phyloP scores from a whole-genome alignment of 2,797 vertebrate species.

The Peromyscus eremicus region DNA sequence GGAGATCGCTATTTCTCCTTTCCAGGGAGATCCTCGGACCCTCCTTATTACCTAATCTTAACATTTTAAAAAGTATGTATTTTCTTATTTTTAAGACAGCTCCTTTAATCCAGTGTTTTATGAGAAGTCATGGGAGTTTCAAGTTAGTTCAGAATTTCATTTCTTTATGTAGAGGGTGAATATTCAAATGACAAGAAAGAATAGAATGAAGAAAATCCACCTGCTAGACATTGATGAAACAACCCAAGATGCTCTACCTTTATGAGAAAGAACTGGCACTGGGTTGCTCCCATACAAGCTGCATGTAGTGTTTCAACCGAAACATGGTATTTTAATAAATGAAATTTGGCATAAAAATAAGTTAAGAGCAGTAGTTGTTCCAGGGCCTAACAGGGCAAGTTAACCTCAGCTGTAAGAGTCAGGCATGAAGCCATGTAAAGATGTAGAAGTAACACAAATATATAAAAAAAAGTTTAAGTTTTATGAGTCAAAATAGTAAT shows the following conservation, averaged over 20 bases:
- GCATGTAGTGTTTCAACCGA: neutral
- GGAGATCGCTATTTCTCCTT: no score
- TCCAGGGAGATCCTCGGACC: no score
- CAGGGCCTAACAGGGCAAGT: neutral
- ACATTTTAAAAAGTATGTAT: neutral
- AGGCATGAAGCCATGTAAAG: neutral
- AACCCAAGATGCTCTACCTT: neutral
- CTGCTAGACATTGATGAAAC: neutral
- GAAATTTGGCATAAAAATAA: neutral
- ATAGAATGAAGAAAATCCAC: neutral
- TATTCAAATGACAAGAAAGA: neutral
- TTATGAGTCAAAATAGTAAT: neutral
- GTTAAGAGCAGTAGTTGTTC: neutral
- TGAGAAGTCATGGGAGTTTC: neutral
- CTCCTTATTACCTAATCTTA: neutral
- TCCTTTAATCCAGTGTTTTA: neutral
- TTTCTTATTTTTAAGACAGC: neutral
- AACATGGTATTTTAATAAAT: conserved; percentile 31
- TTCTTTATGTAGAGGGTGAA: neutral
- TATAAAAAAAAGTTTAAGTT: neutral
- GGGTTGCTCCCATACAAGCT: neutral
- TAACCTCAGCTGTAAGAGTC: neutral
- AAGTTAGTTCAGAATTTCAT: neutral
- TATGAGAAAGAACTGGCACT: neutral
- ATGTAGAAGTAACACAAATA: conserved; percentile 16